Base-by-base conservation (phyloP, 2,888 invertebrate genomes). In the Pteria penguin region DNA sequence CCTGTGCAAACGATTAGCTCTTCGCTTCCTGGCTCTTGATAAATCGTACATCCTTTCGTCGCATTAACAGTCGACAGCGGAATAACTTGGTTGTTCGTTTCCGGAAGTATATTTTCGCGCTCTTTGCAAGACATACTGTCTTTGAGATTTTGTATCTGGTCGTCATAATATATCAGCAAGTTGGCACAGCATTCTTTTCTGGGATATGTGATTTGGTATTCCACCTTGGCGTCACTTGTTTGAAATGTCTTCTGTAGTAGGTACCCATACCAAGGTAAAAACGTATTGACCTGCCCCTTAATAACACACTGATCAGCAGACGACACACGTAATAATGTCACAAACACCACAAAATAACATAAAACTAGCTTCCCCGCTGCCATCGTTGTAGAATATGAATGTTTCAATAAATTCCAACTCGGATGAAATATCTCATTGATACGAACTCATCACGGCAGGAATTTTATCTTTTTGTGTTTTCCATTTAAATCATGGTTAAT, bases 161-260 rank as follows among this genome's bases (percentile, higher is more conserved):
- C 89, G 54, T 89, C 89, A 76, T 89, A 89, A 67, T 89, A 89
- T 8, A 89, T 88, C 22, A 89, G 77, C 67, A 89, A 72, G 62
- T 85, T 87, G 3, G 86, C 85, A 54, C 88, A 88, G 71, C 89
- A 88, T 66, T 89, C 88, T 4, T 80, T 79, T 22, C 86, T 85
- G 0, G 89, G 89, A 77, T 87, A 89, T 18, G 87, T 85, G 57
- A 89, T 86, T 36, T 86, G 86, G 78, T 88, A 89, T 75, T 88
- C 86, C 2, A 89, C 87, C 71, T 84, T 82, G 27, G 88, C 88
- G 65, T 84, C 84, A 33, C 86, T 84, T 27, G 83, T 79, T 61
- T 87, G 84, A 72, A 89, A 88, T 22, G 88, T 87, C 69, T 89
- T 89, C 81, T 87, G 86, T 1, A 89, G 77, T 18, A 89, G 67